Evolutionary conservation across 2,113 vertebrate species (phyloP), one percentile per base, ranked within the genome.

Genomic region (Pagrus major): DNA sequence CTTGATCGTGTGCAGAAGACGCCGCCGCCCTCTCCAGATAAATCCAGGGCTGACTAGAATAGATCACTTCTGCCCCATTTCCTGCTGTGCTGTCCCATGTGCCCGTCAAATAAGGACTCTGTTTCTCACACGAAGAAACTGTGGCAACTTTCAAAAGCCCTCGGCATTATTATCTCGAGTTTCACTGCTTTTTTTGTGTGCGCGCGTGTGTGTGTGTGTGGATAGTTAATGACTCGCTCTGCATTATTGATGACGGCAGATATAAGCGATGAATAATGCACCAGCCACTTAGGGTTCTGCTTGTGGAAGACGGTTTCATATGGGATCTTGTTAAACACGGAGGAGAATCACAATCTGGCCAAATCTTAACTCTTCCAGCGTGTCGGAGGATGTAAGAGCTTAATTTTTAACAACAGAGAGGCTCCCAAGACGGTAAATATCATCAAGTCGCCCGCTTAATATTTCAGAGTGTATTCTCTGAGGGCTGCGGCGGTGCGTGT

Each of bases 241-340:
- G 78, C 83, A 91, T 93, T 90, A 90, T 91, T 88, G 84, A 92
- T 89, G 79, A 27, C 18, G 3, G 63, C 80, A 78, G 84, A 90
- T 81, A 81, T 67, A 71, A 49, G 66, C 3, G 8, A 90, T 94
- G 85, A 91, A 93, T 94, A 85, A 89, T 93, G 81, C 66, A 93
- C 35, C 42, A 31, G 65, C 56, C 88, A 71, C 84, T 91, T 81
- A 78, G 79, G 56, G n/a, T 41, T 66, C 39, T 58, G 51, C 71
- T 18, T 9, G 67, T 75, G 52, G 37, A 58, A 25, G 79, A 73
- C 9, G 31, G 49, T 70, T 76, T 68, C 71, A 55, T 56, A 4
- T 21, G 63, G 80, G 75, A 83, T 66, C 66, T 52, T 78, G 80
- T 88, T 82, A 66, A 79, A 78, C 87, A 77, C 41, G 12, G 56